phyloP scores from a whole-genome alignment of 2,888 invertebrate genomes.

The Andrena chrysosceles region DNA sequence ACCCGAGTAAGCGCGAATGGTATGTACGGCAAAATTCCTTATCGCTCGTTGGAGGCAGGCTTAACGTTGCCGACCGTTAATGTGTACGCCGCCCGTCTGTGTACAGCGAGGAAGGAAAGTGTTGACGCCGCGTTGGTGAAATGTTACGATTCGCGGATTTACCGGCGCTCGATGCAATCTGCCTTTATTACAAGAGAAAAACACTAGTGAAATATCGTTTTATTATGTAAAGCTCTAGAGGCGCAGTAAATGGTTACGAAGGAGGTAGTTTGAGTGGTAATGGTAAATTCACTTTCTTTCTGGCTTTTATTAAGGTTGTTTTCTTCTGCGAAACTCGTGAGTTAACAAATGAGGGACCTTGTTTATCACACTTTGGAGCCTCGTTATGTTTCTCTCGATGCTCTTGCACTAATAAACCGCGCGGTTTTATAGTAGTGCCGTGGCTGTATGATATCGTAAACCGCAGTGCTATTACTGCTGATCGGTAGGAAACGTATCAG shows the following conservation, averaged over 20 bases:
- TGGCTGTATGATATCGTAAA: constrained; percentile 22
- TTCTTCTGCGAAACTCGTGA: neutral
- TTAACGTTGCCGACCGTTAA: constrained; percentile 34
- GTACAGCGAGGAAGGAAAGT: constrained; percentile 36
- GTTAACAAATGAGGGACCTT: too few species aligned
- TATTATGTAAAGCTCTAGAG: constrained; percentile 26
- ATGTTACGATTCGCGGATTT: constrained; percentile 14
- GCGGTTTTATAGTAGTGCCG: neutral
- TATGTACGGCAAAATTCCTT: constrained; percentile 69
- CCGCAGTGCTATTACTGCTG: neutral
- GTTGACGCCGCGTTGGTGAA: constrained; percentile 29
- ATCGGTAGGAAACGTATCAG: constrained; percentile 7
- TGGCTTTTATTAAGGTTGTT: neutral
- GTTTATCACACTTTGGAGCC: too few species aligned
- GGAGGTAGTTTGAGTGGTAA: neutral
- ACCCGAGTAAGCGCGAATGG: constrained; percentile 66
- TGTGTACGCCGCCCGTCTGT: constrained; percentile 15
- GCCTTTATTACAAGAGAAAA: neutral
- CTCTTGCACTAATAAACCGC: neutral
- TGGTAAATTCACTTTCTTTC: neutral
- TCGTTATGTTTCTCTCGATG: neutral
- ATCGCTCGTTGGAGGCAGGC: constrained; percentile 62
- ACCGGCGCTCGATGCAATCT: constrained; percentile 11
- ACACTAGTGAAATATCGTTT: neutral
- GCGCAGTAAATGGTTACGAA: neutral